Evolutionary conservation across 2,797 vertebrate genomes (phyloP), one percentile per base, ranked within the genome.

Genomic region (Leptoclinus maculatus): DNA sequence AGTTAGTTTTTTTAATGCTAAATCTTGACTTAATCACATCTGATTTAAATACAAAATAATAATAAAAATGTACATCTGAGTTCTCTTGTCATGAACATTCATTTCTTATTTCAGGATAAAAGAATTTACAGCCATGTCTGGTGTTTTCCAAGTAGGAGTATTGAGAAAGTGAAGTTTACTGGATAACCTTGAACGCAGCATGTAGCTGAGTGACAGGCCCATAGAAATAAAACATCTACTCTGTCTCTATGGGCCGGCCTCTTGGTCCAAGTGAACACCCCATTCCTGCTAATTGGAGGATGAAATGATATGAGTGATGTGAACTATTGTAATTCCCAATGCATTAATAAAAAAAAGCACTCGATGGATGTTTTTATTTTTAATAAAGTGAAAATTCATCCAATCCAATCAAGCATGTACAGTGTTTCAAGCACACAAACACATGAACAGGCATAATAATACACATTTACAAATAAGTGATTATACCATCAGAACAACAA

Each of bases 351-450:
- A 49, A 76, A 36, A 7, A 58, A 62, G 1, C 21, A 34, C n/a
- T 59, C 70, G 23, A 67, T 81, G 3, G 12, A 5, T 66, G 16
- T 72, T 82, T 83, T 77, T 87, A 82, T 85, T 90, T 88, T 86
- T 58, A 83, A 71, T 90, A 82, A 90, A 83, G 45, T 84, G 45
- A 66, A 83, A 90, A 88, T 75, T 67, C 67, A 76, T 68, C 23
- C 41, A 71, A 43, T 71, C 41, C 41, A 69, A 57, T 43, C 29
- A 83, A 85, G 80, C 87, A 88, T 88, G 83, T 93, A 92, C 89
- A 92, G 87, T 92, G 82, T 88, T 84, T 76, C 62, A 91, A 87
- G 60, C 90, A 83, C 85, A 83, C 83, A 88, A 68, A 82, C 68
- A 72, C 75, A 80, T 66, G 11, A 63, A 49, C 78, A 77, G 9